Conservation (phyloP, 2,113 vertebrate genomes). For the zebrafish (Danio rerio) region GRCz12tu NC_133199.1:5770501-5771000, state of each 20-base stretch:
- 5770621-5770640: conserved; percentile 7
- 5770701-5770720: conserved; percentile 38
- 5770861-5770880: too few relatives aligned
- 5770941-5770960: background rate
- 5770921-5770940: background rate
- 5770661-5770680: conserved; percentile 2
- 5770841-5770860: too few relatives aligned
- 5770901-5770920: background rate
- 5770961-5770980: too few relatives aligned
- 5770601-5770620: conserved; percentile 16
- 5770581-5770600: background rate
- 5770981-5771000: too few relatives aligned
- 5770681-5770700: conserved; percentile 44
- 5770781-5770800: conserved; percentile 42
- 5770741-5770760: conserved; percentile 41
- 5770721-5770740: conserved; percentile 9
- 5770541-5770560: background rate
- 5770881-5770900: too few relatives aligned
- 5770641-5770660: background rate
- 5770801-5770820: conserved; percentile 1
- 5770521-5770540: background rate
- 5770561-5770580: background rate
- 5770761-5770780: background rate
- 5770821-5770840: background rate
- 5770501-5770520: background rate